Base-by-base conservation (phyloP, 1,140 invertebrate genomes). In the Drosophila kurseongensis region DNA sequence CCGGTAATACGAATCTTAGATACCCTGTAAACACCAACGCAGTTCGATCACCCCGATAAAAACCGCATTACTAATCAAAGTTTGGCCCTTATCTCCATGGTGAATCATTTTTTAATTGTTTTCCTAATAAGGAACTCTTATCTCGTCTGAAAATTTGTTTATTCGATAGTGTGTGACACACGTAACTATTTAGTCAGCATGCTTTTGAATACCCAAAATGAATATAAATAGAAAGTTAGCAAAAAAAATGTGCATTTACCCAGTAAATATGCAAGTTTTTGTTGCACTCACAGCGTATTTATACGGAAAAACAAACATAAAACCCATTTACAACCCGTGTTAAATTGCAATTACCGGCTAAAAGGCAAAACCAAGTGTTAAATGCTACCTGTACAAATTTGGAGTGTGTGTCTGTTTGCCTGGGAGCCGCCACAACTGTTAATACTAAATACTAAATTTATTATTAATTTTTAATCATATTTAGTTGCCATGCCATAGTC, bases 361-460 rank as follows among this genome's bases (percentile, higher is more conserved):
- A 65, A 42, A 63, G 45, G 32, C 9, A 7, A 27, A 57, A 5
- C 0, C 5, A 61, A 72, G 47, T 73, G 65, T 14, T 10, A 68
- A 54, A 36, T 66, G 60, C 61, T 45, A 62, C 62, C 62, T 38
- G 32, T 12, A 38, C 23, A 29, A 14, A 10, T 35, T 27, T 12
- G n/a, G 8, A 35, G 48, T 51, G 36, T 44, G 41, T 63, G 48
- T 44, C n/a, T 51, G 23, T 40, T 44, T 13, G 63, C 58, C 47
- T 86, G 82, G 69, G 82, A 86, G 62, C 48, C n/a, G 14, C 18
- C 60, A 38, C 82, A 86, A 68, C 75, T 88, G 82, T 56, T 52
- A 18, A 66, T 16, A 27, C 32, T 36, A 16, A 52, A 75, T 57
- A 48, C 67, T 13, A 60, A 69, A 3, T 80, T 84, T 80, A 65